Evolutionary conservation across 2,113 vertebrate genomes (phyloP), one percentile per base, ranked within the genome.

Genomic region (Crotophaga sulcirostris): DNA sequence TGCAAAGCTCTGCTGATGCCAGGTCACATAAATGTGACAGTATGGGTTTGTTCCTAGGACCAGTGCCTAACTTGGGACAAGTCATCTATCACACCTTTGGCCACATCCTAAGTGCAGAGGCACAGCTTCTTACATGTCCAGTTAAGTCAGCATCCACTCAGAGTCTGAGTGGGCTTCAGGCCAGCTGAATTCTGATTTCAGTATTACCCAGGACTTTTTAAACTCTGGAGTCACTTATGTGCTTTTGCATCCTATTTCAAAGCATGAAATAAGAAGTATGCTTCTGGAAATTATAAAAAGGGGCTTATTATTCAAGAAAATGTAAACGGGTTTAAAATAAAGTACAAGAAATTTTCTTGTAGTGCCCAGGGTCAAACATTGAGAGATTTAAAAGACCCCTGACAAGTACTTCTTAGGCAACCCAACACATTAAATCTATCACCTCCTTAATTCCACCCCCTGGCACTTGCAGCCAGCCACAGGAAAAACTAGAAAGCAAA

Each of bases 401-500:
- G 85, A 64, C 64, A 93, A 87, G 64, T 67, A 74, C 20, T 86
- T 88, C 44, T 87, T 74, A 83, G n/a, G 60, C 54, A 91, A 44
- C 47, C 10, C 56, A 93, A 44, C 16, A 34, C 55, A 55, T 74
- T 52, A 86, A 70, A 90, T 70, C 89, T 70, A 87, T 66, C 81
- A 80, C 69, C 63, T 80, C 56, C 52, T 82, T 91, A 91, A 94
- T 88, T 93, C 85, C n/a, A 40, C 67, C 82, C 72, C 36, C 68
- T 70, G 60, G 52, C 55, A 88, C 90, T 84, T 88, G 59, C 82
- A 95, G 64, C 18, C 72, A 87, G 84, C 11, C 59, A 60, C 45
- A 93, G 76, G 66, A 89, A 78, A 92, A 93, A 31, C 56, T 26
- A 45, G 60, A 90, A 59, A 94, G 66, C 73, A 96, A 95, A 89